A percentile compares a stretch with the other conserved stretches of the same genome.
Conservation (phyloP, 2,888 invertebrate species). For the Pristionchus japonicus region DNA sequence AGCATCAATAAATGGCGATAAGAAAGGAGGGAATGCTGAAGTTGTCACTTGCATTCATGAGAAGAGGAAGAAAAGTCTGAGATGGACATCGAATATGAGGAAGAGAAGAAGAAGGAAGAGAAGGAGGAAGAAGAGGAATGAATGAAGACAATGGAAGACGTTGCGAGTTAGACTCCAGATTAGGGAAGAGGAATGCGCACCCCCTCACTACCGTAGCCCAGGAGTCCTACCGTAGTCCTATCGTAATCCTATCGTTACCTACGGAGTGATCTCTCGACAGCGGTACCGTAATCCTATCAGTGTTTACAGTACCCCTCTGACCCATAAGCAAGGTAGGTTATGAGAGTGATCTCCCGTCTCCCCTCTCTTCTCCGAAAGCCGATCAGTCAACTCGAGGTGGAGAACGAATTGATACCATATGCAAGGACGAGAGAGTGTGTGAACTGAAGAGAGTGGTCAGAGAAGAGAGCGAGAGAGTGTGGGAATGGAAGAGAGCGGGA, state of each 20-base stretch:
- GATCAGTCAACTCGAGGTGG: constrained; percentile 18
- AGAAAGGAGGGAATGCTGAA: neutral
- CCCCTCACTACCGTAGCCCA: neutral
- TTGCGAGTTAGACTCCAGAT: neutral
- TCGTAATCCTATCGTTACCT: no score
- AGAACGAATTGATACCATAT: constrained; percentile 1
- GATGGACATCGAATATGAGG: neutral
- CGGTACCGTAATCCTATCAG: neutral
- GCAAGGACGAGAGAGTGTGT: neutral
- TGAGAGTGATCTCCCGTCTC: neutral
- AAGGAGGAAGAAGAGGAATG: neutral
- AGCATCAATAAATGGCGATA: no score
- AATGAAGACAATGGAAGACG: neutral
- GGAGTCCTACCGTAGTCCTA: no score
- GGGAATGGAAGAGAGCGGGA: neutral
- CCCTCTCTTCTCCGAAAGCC: constrained; percentile 2
- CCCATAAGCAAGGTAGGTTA: neutral
- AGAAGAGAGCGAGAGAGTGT: constrained; percentile 1
- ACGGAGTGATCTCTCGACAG: no score
- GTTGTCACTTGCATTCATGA: constrained; percentile 6
- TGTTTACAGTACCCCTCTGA: neutral
- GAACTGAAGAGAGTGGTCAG: neutral
- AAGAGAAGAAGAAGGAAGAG: neutral
- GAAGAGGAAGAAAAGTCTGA: neutral
- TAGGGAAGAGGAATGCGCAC: neutral